phyloP scores from a whole-genome alignment of 2,888 invertebrate species.

The Cosmorhoe ocellata region DNA sequence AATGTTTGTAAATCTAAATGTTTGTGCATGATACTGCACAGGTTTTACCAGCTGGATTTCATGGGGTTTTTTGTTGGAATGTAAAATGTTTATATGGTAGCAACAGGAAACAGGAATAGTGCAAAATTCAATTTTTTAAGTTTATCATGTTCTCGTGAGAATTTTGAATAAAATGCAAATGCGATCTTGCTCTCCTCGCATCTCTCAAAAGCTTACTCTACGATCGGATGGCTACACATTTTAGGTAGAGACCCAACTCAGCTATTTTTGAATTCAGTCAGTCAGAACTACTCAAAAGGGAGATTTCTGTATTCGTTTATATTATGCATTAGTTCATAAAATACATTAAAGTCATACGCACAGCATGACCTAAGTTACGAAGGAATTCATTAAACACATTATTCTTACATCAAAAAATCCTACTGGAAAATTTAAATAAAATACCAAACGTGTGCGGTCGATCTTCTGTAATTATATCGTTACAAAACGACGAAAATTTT shows the following conservation, averaged over 20 bases:
- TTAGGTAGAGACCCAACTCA: slow-evolving; percentile 3
- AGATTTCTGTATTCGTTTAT: background rate
- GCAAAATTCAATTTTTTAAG: no score
- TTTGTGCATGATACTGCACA: background rate
- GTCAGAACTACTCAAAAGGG: no score
- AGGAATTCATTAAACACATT: no score
- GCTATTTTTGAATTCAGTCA: background rate
- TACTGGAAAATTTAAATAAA: no score
- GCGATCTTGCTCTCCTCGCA: background rate
- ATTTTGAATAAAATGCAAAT: slow-evolving; percentile 1
- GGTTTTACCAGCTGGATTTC: background rate
- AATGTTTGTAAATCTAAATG: slow-evolving; percentile 3
- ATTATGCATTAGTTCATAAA: no score
- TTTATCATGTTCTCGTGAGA: background rate
- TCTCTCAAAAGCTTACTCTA: slow-evolving; percentile 1
- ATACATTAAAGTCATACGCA: no score
- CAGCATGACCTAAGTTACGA: no score
- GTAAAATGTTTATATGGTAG: no score
- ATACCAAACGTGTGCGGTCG: no score
- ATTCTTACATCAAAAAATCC: no score
- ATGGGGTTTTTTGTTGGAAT: background rate
- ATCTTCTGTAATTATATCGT: slow-evolving; percentile 16
- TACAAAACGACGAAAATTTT: slow-evolving; percentile 7
- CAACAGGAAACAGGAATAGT: no score
- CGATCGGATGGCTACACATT: slow-evolving; percentile 3